Evolutionary conservation across 30 jellyfish, hydroid and myxozoan species (phyloP).

Genomic region (Aurelia sp.): DNA sequence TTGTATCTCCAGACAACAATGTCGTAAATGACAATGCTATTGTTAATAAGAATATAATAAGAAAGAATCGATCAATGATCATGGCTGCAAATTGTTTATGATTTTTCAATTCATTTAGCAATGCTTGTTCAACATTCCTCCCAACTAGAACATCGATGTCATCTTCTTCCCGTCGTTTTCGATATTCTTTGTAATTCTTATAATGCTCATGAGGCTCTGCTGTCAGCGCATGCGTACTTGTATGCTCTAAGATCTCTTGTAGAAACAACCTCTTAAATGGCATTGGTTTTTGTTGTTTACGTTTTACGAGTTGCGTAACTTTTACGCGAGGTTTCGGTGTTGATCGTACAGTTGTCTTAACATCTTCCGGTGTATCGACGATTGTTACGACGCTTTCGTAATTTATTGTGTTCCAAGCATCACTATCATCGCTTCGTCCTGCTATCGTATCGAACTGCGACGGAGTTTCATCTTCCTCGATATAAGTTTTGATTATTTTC

Average conservation of each 20-base stretch:
- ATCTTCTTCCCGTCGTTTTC: constrained; percentile 68
- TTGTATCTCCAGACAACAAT: constrained; percentile 72
- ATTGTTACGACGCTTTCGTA: constrained; percentile 65
- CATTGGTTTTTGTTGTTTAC: constrained; percentile 38
- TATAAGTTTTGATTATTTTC: constrained; percentile 30
- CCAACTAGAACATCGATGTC: constrained; percentile 75
- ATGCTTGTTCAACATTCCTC: constrained; percentile 48
- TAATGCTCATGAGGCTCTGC: constrained; percentile 81
- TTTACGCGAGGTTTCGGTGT: constrained; percentile 47
- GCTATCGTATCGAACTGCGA: neutral
- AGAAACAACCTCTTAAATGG: constrained; percentile 34
- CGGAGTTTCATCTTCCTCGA: constrained; percentile 36
- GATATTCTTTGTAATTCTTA: constrained; percentile 53
- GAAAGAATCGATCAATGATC: constrained; percentile 47
- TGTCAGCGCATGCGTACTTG: constrained; percentile 76
- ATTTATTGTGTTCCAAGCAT: constrained; percentile 9
- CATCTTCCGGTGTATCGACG: constrained; percentile 32
- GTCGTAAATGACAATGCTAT: constrained; percentile 72
- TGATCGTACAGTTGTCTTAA: neutral
- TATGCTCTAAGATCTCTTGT: constrained; percentile 52
- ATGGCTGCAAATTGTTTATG: constrained; percentile 67
- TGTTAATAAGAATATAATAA: constrained; percentile 33
- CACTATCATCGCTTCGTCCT: constrained; percentile 35
- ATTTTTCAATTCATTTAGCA: constrained; percentile 53
- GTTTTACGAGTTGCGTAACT: constrained; percentile 46